A percentile compares a stretch with the other conserved stretches of the same genome.
Evolutionary conservation across 1,140 invertebrate species (phyloP).

Genomic region (Laupala kohalensis): DNA sequence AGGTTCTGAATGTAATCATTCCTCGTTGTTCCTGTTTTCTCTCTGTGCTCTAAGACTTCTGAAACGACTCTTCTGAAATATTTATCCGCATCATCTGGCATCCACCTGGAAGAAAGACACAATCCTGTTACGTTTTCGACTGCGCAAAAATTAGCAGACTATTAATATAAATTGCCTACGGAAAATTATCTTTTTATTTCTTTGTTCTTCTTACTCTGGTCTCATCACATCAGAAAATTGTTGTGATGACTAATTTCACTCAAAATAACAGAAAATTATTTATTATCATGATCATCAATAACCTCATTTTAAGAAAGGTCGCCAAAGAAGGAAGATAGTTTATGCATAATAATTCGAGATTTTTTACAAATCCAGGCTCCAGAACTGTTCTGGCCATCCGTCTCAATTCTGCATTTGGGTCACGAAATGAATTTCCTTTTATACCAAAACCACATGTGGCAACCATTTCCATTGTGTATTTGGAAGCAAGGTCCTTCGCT

Average conservation of each 20-base stretch:
- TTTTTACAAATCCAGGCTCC: neutral
- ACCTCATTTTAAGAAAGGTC: neutral
- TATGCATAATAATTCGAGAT: neutral
- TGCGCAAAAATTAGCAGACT: no score
- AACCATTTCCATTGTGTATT: slow-evolving; percentile 25
- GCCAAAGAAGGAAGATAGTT: neutral
- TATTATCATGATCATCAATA: no score
- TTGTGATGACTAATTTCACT: no score
- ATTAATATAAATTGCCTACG: no score
- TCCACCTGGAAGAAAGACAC: slow-evolving; percentile 28
- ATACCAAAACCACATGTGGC: slow-evolving; percentile 32
- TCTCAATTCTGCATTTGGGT: slow-evolving; percentile 15
- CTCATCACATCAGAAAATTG: no score
- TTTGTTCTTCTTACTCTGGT: no score
- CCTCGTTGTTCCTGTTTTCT: slow-evolving; percentile 29
- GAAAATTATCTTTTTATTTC: no score
- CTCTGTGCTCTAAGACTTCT: slow-evolving; percentile 36
- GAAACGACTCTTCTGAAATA: slow-evolving; percentile 40
- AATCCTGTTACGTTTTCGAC: no score
- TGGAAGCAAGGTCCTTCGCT: neutral
- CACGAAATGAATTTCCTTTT: slow-evolving; percentile 25
- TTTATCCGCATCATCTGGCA: slow-evolving; percentile 30
- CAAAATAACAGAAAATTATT: no score
- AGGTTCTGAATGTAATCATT: slow-evolving; percentile 46
- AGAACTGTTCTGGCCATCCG: neutral